These are phyloP conservation scores for Microdon myrmicae DNA, from an alignment of 2,888 invertebrate species.

Conservation along the genomic window DNA sequence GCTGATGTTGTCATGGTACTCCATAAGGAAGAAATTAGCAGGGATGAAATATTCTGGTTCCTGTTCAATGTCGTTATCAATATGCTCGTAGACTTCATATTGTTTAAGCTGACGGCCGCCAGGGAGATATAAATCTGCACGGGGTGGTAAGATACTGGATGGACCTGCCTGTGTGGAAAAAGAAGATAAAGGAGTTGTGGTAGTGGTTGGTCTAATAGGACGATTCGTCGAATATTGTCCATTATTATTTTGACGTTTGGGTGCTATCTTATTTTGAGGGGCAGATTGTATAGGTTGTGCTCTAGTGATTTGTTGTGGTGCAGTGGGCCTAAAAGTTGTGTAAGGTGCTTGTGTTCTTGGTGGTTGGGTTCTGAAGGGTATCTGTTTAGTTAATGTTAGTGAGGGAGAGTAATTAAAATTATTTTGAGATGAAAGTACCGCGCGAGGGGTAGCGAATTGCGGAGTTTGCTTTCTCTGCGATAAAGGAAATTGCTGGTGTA, in stretches of 20 bases:
- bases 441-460: no score
- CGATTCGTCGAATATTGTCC: no score
- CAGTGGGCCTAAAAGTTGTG: constrained; percentile 3
- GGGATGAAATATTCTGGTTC: constrained; percentile 59
- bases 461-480: no score
- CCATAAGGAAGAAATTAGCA: constrained; percentile 57
- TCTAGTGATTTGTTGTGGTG: constrained; percentile 1
- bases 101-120: constrained; percentile 65
- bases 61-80: constrained; percentile 63
- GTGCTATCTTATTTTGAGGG: not conserved
- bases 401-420: not conserved
- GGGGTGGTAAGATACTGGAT: not conserved
- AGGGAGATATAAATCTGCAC: constrained; percentile 56
- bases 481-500: constrained; percentile 16
- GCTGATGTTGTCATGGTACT: constrained; percentile 57
- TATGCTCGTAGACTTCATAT: constrained; percentile 65
- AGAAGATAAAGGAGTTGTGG: constrained; percentile 18
- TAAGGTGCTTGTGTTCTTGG: not conserved
- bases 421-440: no score
- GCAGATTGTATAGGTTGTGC: not conserved
- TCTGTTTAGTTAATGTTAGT: not conserved
- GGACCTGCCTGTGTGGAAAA: constrained; percentile 25
- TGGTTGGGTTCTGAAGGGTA: constrained; percentile 3
- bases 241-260: no score
- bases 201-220: constrained; percentile 2